Percentiles rank a stretch among this genome's conserved stretches.
Evolutionary conservation across 2,113 vertebrate genomes (phyloP).

Genomic region (Syrrhaptes paradoxus): DNA sequence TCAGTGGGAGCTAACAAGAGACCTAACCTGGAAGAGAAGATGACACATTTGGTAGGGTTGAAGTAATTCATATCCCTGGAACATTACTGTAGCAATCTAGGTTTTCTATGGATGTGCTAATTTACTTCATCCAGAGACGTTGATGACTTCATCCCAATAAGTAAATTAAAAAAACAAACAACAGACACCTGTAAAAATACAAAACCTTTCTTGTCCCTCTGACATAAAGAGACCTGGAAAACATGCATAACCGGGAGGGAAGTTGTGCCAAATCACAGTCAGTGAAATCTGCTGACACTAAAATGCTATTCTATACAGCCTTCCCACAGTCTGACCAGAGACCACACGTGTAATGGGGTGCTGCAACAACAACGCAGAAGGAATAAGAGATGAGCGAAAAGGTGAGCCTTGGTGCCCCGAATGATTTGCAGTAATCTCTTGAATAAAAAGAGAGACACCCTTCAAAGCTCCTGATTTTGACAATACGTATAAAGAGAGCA

Average conservation of each 20-base stretch:
- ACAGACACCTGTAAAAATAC: background rate
- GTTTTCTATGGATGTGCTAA: background rate
- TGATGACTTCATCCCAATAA: background rate
- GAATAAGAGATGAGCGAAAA: background rate
- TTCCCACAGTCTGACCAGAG: background rate
- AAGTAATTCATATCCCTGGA: background rate
- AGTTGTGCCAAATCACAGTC: background rate
- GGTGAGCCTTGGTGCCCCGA: background rate
- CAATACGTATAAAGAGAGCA: background rate
- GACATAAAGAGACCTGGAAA: background rate
- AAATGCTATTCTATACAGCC: background rate
- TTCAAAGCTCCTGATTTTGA: background rate
- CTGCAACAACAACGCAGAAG: background rate
- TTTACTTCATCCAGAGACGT: background rate
- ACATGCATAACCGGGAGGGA: background rate
- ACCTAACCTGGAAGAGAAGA: background rate
- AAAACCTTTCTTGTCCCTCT: background rate
- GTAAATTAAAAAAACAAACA: background rate
- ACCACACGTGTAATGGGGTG: rapidly evolving
- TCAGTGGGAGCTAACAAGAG: background rate
- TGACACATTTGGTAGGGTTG: background rate
- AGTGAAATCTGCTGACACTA: background rate
- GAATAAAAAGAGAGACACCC: background rate
- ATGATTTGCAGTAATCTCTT: background rate
- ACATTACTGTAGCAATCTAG: background rate